Evolutionary conservation across 1,140 invertebrate genomes (phyloP), one percentile per base, ranked within the genome.

Genomic region (Euglossa dilemma): DNA sequence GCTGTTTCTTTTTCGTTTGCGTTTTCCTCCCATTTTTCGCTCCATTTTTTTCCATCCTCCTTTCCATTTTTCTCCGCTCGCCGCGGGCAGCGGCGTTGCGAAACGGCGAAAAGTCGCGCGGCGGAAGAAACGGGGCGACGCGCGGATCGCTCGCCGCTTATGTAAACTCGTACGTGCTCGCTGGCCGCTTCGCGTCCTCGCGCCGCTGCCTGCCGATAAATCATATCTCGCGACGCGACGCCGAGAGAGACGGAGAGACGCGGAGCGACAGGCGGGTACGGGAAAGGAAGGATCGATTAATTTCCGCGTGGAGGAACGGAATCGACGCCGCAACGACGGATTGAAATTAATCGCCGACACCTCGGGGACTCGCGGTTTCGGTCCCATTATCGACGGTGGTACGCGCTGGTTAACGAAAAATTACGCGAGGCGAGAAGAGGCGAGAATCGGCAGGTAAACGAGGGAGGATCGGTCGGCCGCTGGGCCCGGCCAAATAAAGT

Each of bases 401-500:
- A 16, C 0, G 12, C 14, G n/a, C 14, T 23, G 16, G 14, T 16
- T 5, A 59, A 59, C 6, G 16, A 25, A 69, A 50, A n/a, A 25
- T 47, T 16, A 18, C 6, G 14, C 45, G 36, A 9, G 4, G 63
- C 12, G 50, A 77, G 64, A 79, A 86, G 77, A 64, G 73, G 47
- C 59, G 50, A 59, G 72, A 18, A 47, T 47, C 14, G 25, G 8
- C 25, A 14, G 45, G 14, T 50, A 74, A 28, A 43, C 43, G 50
- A 47, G 18, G 50, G 18, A 20, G 61, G n/a, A 66, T 63, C 23
- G 43, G 18, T 6, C 9, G 18, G n/a, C 5, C 47, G 18, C 23
- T 2, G 23, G 20, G 18, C n/a, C 59, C 52, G 59, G 23, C 71
- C 78, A 83, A 88, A 90, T 90, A 90, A 90, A 86, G 75, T 84